phyloP scores from a whole-genome alignment of 2,888 invertebrate genomes.

The Priocnemis perturbator region DNA sequence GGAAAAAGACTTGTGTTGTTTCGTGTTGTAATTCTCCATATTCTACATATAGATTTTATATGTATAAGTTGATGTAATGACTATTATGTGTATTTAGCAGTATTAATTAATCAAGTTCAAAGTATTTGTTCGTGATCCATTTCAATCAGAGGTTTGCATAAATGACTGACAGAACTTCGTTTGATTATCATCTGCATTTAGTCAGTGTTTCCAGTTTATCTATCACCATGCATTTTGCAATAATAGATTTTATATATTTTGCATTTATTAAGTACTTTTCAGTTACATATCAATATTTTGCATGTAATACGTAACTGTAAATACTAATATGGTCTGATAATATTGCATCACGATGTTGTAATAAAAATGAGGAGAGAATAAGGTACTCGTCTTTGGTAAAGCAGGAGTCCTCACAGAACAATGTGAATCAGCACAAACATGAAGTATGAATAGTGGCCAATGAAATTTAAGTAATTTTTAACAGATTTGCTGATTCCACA shows the following conservation, averaged over 20 bases:
- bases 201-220: background rate
- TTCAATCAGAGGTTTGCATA: slow-evolving; percentile 10
- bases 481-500: no score
- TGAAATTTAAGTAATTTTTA: no score
- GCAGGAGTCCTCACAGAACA: no score
- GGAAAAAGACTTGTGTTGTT: no score
- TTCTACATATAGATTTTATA: no score
- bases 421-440: no score
- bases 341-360: slow-evolving; percentile 17
- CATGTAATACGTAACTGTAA: slow-evolving; percentile 47
- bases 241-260: slow-evolving; percentile 36
- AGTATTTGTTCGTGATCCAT: slow-evolving; percentile 42
- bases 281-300: slow-evolving; percentile 40
- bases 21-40: no score
- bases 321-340: slow-evolving; percentile 34
- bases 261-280: slow-evolving; percentile 32
- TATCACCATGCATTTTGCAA: slow-evolving; percentile 28
- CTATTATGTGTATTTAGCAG: no score
- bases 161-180: background rate
- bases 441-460: no score
- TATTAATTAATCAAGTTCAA: slow-evolving; percentile 20
- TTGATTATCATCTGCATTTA: no score
- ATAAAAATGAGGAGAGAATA: background rate
- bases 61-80: no score
- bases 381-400: background rate